A percentile compares a stretch with the other conserved stretches of the same genome.
Evolutionary conservation across 2,113 vertebrate species (phyloP).

Genomic region (Hypocryptadius cinnamomeus): DNA sequence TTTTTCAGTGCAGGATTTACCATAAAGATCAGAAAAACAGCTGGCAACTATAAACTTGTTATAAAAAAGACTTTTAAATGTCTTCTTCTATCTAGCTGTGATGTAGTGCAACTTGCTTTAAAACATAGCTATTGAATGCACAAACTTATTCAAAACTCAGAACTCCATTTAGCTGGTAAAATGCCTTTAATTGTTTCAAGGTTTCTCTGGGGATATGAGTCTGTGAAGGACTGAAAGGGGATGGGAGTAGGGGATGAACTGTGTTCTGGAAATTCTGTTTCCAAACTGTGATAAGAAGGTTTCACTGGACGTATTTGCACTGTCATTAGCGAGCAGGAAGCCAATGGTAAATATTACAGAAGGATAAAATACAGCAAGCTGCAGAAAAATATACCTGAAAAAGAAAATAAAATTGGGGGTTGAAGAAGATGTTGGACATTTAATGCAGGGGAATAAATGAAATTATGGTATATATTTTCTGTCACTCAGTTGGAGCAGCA

Average conservation of each 20-base stretch:
- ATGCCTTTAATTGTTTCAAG: slow-evolving; percentile 4
- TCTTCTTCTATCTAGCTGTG: slow-evolving; percentile 18
- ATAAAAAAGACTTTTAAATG: slow-evolving; percentile 38
- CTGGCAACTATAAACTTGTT: slow-evolving; percentile 51
- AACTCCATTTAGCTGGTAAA: slow-evolving; percentile 30
- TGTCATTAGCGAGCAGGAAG: background rate
- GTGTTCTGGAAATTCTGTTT: background rate
- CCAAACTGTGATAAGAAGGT: background rate
- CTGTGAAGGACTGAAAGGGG: background rate
- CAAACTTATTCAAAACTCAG: background rate
- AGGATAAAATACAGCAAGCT: background rate
- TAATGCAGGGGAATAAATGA: background rate
- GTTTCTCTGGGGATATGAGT: background rate
- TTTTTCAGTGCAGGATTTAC: slow-evolving; percentile 38
- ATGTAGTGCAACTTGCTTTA: background rate
- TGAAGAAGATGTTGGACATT: background rate
- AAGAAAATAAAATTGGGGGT: background rate
- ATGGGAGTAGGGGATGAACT: background rate
- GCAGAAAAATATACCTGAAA: background rate
- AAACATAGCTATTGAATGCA: background rate
- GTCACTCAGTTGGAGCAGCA: background rate
- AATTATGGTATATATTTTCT: background rate
- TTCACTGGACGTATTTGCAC: background rate
- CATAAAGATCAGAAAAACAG: slow-evolving; percentile 61
- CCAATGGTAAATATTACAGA: background rate